Evolutionary conservation across 2,888 invertebrate species (phyloP), one percentile per base, ranked within the genome.

Genomic region (Volucella bombylans): DNA sequence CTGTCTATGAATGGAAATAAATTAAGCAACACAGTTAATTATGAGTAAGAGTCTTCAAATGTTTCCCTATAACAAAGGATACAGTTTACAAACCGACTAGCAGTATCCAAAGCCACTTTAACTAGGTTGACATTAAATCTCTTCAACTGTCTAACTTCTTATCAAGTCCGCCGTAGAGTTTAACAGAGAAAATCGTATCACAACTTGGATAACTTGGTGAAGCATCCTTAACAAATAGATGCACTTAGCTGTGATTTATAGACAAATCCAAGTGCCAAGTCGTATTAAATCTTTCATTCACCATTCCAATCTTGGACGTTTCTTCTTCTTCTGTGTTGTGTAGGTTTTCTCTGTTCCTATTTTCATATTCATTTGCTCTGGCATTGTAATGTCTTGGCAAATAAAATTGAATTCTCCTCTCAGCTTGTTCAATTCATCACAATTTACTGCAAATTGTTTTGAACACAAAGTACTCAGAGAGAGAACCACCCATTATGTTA

Each of bases 381-480:
- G 15, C 61, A 50, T 67, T 80, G 49, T 68, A 80, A 72, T 71
- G 67, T 47, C 55, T 85, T 72, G 43, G 39, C 54, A 76, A 82
- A 76, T 71, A 81, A 81, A 77, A 81, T 85, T 68, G 67, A 77
- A 79, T 72, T 79, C 72, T 61, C 59, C 14, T 50, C 38, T 62
- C 71, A 49, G n/a, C 39, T 55, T 38, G 49, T 76, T 61, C 80
- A 72, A 85, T 85, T 80, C 85, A 85, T 85, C 85, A 85, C 76
- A 72, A 77, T 81, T 85, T 72, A 72, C 71, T 76, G 81, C 62
- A 85, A 85, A 81, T 85, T 85, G 76, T 76, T 85, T 81, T 68
- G 85, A 57, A 67, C 45, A 71, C 45, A 65, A 41, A 31, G 31
- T 31, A 31, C 31, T 31, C 31, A 31, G 6, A 31, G 31, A 31